These are phyloP conservation scores for Rhombomys opimus DNA, from an alignment of 2,113 vertebrate genomes.

Conservation along the genomic window DNA sequence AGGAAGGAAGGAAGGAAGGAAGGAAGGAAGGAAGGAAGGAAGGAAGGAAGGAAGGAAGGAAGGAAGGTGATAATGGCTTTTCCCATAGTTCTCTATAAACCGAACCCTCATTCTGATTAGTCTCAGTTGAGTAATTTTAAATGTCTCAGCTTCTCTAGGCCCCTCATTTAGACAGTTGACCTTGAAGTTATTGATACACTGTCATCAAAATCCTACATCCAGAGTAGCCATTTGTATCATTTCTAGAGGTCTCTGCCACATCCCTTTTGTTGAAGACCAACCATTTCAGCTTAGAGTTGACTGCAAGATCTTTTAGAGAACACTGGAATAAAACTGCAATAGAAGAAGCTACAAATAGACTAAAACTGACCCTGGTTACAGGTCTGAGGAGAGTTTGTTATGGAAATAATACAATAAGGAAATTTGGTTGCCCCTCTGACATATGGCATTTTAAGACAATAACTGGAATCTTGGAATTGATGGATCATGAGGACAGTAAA, in stretches of 20 bases:
- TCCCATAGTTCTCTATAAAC: not conserved
- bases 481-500: not conserved
- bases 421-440: not conserved
- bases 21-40: no score
- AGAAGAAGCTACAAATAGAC: not conserved
- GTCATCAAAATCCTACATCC: not conserved
- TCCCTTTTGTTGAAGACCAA: not conserved
- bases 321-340: not conserved
- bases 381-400: not conserved
- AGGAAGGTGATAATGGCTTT: no score
- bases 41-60: no score
- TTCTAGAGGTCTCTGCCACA: not conserved
- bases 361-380: not conserved
- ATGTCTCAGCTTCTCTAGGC: not conserved
- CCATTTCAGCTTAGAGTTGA: not conserved
- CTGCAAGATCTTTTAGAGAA: conserved; percentile 17
- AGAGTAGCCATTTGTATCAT: not conserved
- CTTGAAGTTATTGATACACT: not conserved
- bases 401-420: not conserved
- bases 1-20: no score
- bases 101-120: not conserved
- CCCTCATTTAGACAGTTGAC: not conserved
- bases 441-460: not conserved
- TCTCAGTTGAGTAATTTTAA: not conserved
- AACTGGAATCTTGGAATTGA: not conserved